Conservation (phyloP, 2,888 invertebrate genomes). For the Nymphalis urticae region DNA sequence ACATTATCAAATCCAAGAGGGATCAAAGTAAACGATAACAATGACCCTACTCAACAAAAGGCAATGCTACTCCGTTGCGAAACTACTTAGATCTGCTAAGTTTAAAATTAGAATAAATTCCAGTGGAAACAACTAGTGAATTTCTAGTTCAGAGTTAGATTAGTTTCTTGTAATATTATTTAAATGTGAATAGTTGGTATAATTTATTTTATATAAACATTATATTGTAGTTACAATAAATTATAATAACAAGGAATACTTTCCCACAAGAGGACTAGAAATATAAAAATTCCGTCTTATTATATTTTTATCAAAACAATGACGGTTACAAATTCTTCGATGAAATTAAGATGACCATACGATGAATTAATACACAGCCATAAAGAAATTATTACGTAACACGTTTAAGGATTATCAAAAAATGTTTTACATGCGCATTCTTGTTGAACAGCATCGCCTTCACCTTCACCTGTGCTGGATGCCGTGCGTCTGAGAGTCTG, state of each 20-base stretch:
- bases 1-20: slow-evolving; percentile 24
- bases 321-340: too few relatives aligned
- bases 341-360: too few relatives aligned
- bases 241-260: too few relatives aligned
- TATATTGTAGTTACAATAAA: not conserved
- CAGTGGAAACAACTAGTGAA: not conserved
- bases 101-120: slow-evolving; percentile 15
- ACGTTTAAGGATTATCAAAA: slow-evolving; percentile 55
- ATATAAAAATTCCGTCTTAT: too few relatives aligned
- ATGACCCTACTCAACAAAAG: slow-evolving; percentile 33
- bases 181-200: not conserved
- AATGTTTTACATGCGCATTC: slow-evolving; percentile 67
- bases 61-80: slow-evolving; percentile 34
- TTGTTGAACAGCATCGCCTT: slow-evolving; percentile 49
- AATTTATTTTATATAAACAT: not conserved
- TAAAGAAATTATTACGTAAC: too few relatives aligned
- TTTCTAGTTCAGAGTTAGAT: not conserved
- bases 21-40: slow-evolving; percentile 33
- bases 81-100: slow-evolving; percentile 18
- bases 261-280: too few relatives aligned
- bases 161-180: not conserved
- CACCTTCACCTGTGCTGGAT: slow-evolving; percentile 62
- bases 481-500: slow-evolving; percentile 80
- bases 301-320: too few relatives aligned
- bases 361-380: too few relatives aligned